Evolutionary conservation across 1,140 invertebrate species (phyloP).

Genomic region (Ceratina australensis): DNA sequence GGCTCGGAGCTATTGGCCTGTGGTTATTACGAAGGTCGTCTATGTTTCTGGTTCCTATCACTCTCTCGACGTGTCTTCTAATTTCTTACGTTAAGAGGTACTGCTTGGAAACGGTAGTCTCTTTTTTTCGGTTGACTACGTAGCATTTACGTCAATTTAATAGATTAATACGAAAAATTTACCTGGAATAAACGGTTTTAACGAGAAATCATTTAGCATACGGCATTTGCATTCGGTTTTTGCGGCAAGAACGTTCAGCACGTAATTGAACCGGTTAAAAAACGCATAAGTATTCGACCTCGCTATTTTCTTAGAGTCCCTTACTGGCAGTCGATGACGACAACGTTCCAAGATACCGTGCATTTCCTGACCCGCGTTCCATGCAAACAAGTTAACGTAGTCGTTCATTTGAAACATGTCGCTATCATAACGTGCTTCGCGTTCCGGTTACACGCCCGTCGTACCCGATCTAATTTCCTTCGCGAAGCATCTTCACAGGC

Average conservation of each 20-base stretch:
- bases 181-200: too few relatives aligned
- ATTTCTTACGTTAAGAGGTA: not conserved
- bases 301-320: too few relatives aligned
- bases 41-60: constrained; percentile 21
- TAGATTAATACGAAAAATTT: too few relatives aligned
- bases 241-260: too few relatives aligned
- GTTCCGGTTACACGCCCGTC: not conserved
- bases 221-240: too few relatives aligned
- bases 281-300: too few relatives aligned
- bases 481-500: constrained; percentile 3
- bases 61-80: not conserved
- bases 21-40: constrained; percentile 37
- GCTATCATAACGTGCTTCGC: constrained; percentile 21
- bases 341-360: constrained; percentile 18
- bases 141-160: too few relatives aligned
- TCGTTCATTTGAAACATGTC: constrained; percentile 25
- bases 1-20: constrained; percentile 47
- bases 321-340: not conserved
- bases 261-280: too few relatives aligned
- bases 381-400: constrained; percentile 47
- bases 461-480: constrained; percentile 39
- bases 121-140: too few relatives aligned
- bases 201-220: too few relatives aligned
- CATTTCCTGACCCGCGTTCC: constrained; percentile 41
- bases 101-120: not conserved